Conservation (phyloP, 1,140 invertebrate species). For the Hycleus phaleratus region DNA sequence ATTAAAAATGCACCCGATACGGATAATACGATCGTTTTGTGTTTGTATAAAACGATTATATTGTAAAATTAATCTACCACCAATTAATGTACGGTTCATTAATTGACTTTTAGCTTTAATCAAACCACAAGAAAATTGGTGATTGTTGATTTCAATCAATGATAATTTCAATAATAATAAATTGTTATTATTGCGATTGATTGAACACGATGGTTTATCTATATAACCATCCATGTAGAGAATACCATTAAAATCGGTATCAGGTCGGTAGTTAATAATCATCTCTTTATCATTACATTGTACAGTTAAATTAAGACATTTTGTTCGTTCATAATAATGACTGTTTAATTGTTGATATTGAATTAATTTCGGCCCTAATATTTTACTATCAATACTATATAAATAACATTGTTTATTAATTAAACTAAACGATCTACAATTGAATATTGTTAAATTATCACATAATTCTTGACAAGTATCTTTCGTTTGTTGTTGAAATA, state of each 20-base stretch:
- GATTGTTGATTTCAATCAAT: constrained; percentile 12
- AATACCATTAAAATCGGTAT: constrained; percentile 49
- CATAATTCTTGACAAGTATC: constrained; percentile 34
- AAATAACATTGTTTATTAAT: constrained; percentile 35
- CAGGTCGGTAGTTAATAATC: constrained; percentile 49
- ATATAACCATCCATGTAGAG: constrained; percentile 55
- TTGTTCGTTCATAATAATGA: constrained; percentile 43
- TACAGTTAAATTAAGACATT: constrained; percentile 48
- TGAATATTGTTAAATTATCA: constrained; percentile 25
- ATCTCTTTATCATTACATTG: constrained; percentile 48
- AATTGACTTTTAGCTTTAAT: constrained; percentile 25
- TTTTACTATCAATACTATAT: constrained; percentile 46
- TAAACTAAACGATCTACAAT: constrained; percentile 31
- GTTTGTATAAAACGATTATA: constrained; percentile 59
- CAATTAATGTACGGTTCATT: constrained; percentile 49
- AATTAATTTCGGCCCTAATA: constrained; percentile 43
- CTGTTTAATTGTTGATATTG: constrained; percentile 31
- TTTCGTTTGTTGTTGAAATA: constrained; percentile 27
- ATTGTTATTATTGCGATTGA: constrained; percentile 26
- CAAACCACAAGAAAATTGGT: constrained; percentile 25
- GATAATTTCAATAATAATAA: constrained; percentile 24
- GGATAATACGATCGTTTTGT: constrained; percentile 55
- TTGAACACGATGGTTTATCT: constrained; percentile 45
- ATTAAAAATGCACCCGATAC: constrained; percentile 51
- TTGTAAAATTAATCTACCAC: constrained; percentile 55